Base-by-base conservation (phyloP, 1,140 invertebrate species). In the Drosophila gunungcola region DNA sequence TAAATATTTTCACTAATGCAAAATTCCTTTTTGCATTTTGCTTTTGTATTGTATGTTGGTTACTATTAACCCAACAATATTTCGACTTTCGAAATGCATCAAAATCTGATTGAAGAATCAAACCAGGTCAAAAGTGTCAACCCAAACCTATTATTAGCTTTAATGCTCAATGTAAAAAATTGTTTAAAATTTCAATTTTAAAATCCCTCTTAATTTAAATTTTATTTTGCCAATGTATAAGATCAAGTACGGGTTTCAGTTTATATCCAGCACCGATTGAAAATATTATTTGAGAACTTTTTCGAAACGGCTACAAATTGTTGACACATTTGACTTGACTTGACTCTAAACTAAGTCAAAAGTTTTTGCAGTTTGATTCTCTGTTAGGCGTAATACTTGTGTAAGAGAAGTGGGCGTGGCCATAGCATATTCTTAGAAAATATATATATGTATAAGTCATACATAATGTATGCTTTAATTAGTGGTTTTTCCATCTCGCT, bases 341-440 rank as follows among this genome's bases (percentile, higher is more conserved):
- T 36, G 9, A 58, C 12, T 27, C 56, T 9, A 9, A 58, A 48
- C 34, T 41, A 12, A 4, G 29, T 13, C 34, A 12, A 34, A 34
- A 12, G 6, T 39, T 57, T 57, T 36, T 27, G 25, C 41, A 32
- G 46, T 34, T 68, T 38, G 48, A 36, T 74, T 54, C 63, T 61
- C 61, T 43, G 25, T 27, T 67, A 57, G 63, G 58, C 54, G 79
- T 84, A 86, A 88, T 86, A 86, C 83, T 86, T 88, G 75, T 69
- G 67, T 70, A 48, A 88, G 82, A 82, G 83, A 79, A 78, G 55
- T 76, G 64, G 72, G 80, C 80, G 81, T 73, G 74, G 46, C 60
- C 38, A 58, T 54, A 38, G 72, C 78, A 54, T 41, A 73, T 61
- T 39, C 72, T 73, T 69, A 73, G 34, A 41, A 54, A 49, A 63